A percentile compares a stretch with the other conserved stretches of the same genome.
Evolutionary conservation across 2,797 vertebrate species (phyloP).

Genomic region (Pipistrellus pipistrellus): DNA sequence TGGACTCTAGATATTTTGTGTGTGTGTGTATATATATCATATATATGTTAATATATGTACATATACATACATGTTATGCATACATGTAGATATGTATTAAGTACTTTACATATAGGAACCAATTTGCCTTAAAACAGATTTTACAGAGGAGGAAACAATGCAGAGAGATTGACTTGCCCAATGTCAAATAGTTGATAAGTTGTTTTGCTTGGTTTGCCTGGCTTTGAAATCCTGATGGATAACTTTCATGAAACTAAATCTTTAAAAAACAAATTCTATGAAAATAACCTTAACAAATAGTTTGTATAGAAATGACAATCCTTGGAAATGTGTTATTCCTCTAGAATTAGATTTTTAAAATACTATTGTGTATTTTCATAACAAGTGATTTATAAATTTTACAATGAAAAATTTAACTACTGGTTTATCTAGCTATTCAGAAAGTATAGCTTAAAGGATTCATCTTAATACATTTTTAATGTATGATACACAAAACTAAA

Average conservation of each 20-base stretch:
- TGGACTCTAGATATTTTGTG: neutral
- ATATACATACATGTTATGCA: neutral
- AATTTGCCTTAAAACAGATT: neutral
- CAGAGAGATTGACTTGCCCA: neutral
- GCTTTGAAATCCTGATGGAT: neutral
- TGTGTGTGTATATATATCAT: neutral
- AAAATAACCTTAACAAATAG: constrained; percentile 34
- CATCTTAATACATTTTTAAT: constrained; percentile 28
- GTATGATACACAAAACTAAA: constrained; percentile 38
- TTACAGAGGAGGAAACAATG: neutral
- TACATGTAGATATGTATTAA: neutral
- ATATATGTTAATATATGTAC: neutral
- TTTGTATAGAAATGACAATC: constrained; percentile 29
- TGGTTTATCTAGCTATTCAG: constrained; percentile 30
- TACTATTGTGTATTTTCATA: constrained; percentile 40
- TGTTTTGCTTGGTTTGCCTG: constrained; percentile 31
- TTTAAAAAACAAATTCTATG: constrained; percentile 48
- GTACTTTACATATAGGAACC: neutral
- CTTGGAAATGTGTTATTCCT: constrained; percentile 51
- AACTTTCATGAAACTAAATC: constrained; percentile 6
- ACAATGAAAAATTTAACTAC: neutral
- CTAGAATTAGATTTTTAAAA: neutral
- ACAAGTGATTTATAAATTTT: constrained; percentile 38
- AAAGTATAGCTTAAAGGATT: constrained; percentile 24
- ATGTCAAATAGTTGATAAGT: neutral